Evolutionary conservation across 2,113 vertebrate genomes (phyloP), one percentile per base, ranked within the genome.

Genomic region (Pan troglodytes): DNA sequence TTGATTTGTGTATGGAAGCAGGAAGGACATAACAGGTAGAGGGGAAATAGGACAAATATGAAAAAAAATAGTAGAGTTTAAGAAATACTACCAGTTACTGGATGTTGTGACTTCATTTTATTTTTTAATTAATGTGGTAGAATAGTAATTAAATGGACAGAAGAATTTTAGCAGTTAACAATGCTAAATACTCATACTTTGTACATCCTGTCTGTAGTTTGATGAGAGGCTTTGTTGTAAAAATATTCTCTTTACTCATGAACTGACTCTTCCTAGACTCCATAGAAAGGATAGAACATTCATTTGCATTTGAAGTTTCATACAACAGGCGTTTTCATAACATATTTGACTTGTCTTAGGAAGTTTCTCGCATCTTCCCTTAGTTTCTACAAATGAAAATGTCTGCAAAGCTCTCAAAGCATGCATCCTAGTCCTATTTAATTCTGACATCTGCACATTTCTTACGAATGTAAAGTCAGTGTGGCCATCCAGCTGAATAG

Each of bases 161-260:
- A 13, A 50, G 48, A 11, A n/a, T n/a, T 16, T 13, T 1, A 7
- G 38, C 27, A 0, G 40, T 22, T 10, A 2, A 0, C 0, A 35
- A 0, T 13, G 3, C 12, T 6, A 14, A 6, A 64, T 64, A 32
- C 5, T 17, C 4, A 0, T 5, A 50, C 38, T 72, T 8, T 4
- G 4, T 17, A 1, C 9, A 1, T 20, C 18, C 18, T 20, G 16
- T 23, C 35, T 0, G 0, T 30, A 2, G 2, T n/a, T 32, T 0
- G 1, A 0, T 8, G 32, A 18, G 25, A n/a, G 17, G 5, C 27
- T 88, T 59, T 8, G 0, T 8, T 30, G 48, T 23, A 2, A 35
- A 59, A 48, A 3, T 6, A 0, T 70, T 52, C 83, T 79, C 18
- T 27, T 25, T 70, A 45, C 25, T 3, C 2, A 0, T 18, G 67